Evolutionary conservation across 1,140 invertebrate species (phyloP).

Genomic region (Eriosoma lanigerum): DNA sequence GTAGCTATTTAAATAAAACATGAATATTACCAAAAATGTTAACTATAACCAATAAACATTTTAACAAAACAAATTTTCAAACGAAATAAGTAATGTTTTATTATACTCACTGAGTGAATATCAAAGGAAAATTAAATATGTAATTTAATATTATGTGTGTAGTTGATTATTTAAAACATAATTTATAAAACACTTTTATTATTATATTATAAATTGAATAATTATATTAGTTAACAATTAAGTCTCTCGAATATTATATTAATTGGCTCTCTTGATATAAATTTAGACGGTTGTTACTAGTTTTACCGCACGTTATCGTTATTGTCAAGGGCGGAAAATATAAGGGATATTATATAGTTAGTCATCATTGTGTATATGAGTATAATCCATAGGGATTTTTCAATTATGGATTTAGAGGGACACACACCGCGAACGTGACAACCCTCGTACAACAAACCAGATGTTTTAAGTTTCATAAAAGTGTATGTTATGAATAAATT

Average conservation of each 20-base stretch:
- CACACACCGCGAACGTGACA: conserved; percentile 35
- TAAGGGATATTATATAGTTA: conserved; percentile 45
- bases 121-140: too few relatives aligned
- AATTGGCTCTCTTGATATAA: conserved; percentile 37
- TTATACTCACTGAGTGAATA: too few relatives aligned
- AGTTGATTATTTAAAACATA: too few relatives aligned
- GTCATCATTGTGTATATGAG: conserved; percentile 31
- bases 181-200: too few relatives aligned
- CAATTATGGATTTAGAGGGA: conserved; percentile 30
- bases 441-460: conserved; percentile 39
- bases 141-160: too few relatives aligned
- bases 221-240: too few relatives aligned
- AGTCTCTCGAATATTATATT: not conserved
- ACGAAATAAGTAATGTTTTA: too few relatives aligned
- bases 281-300: conserved; percentile 21
- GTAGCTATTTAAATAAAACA: too few relatives aligned
- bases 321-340: conserved; percentile 24
- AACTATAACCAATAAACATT: too few relatives aligned
- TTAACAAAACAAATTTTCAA: too few relatives aligned
- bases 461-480: conserved; percentile 49
- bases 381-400: conserved; percentile 48
- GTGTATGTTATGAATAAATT: conserved; percentile 34
- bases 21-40: too few relatives aligned
- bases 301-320: conserved; percentile 23
- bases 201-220: too few relatives aligned